Conservation (phyloP, 2,113 vertebrate species). For the Morone chrysops region DNA sequence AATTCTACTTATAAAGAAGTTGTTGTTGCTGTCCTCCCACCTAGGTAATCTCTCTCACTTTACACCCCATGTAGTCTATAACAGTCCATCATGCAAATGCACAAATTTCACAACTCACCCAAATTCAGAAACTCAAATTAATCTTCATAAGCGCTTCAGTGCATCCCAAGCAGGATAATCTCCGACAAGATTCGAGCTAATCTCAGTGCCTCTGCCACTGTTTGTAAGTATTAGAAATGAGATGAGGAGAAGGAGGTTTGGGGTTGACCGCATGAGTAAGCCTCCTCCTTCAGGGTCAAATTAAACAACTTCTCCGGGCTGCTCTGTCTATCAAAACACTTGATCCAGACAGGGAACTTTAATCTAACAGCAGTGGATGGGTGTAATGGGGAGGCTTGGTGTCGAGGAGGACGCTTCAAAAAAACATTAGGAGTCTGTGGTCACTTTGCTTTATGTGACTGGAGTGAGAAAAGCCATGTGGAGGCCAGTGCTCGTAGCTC, state of each 20-base stretch:
- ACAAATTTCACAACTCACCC: conserved; percentile 57
- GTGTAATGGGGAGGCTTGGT: conserved; percentile 12
- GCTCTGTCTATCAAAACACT: conserved; percentile 10
- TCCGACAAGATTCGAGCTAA: conserved; percentile 26
- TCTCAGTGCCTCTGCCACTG: conserved; percentile 33
- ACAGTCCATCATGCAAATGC: not conserved
- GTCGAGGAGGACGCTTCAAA: not conserved
- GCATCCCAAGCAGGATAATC: conserved; percentile 7
- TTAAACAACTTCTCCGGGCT: conserved; percentile 41
- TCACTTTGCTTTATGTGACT: conserved; percentile 13
- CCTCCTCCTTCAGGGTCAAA: conserved; percentile 48
- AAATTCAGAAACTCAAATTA: not conserved
- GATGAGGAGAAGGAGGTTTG: conserved; percentile 32
- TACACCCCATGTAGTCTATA: not conserved
- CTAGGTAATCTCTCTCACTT: too few species aligned
- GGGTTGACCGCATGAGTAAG: conserved; percentile 9
- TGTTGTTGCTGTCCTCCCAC: not conserved
- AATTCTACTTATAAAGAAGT: not conserved
- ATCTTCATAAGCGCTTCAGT: conserved; percentile 13
- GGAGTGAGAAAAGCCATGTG: conserved; percentile 50
- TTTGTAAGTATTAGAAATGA: conserved; percentile 18
- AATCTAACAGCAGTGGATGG: not conserved
- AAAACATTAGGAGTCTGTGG: not conserved
- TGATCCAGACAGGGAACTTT: conserved; percentile 13
- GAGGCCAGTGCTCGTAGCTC: not conserved